Evolutionary conservation across 92 coral and sea anemone species (phyloP), one percentile per base, ranked within the genome.

Genomic region (Phenganax marumi): DNA sequence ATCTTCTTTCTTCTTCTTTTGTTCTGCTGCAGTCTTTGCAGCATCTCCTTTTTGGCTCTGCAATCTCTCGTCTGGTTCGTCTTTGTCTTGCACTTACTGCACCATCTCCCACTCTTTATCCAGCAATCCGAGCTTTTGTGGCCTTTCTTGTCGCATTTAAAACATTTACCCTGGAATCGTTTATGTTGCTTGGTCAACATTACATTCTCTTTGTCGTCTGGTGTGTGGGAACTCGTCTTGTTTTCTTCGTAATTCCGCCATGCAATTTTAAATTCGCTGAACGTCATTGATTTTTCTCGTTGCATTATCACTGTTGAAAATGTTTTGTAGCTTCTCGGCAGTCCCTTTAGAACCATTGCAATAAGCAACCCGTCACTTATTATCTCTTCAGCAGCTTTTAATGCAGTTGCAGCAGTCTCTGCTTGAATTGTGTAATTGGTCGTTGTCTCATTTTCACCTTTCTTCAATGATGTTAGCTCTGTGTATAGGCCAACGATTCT

Each of bases 201-300:
- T n/a, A 54, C 60, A 17, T 54, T 54, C 11, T 54, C 60, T 54
- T 54, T n/a, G 11, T 10, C 17, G n/a, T 54, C 17, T n/a, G n/a
- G n/a, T 10, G 60, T n/a, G 60, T 54, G 10, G 60, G 11, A 10
- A 17, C 60, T 54, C 39, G 39, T 70, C 39, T 70, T 55, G 18
- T 13, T 43, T 48, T 70, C 76, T 48, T 70, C 76, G 18, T 39
- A 70, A 70, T 6, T 68, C 49, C 76, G 39, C n/a, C 39, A 23
- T 10, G 77, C 76, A 3, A 46, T 52, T 25, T 81, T 81, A n/a
- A n/a, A n/a, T n/a, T n/a, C n/a, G n/a, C n/a, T n/a, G n/a, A n/a
- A n/a, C n/a, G n/a, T n/a, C n/a, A 81, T 61, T n/a, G 56, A 63
- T 46, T 81, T 81, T 12, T 81, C 85, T 12, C 72, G 49, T n/a